Evolutionary conservation across 1,140 invertebrate genomes (phyloP).

Genomic region (Zaprionus taronus): DNA sequence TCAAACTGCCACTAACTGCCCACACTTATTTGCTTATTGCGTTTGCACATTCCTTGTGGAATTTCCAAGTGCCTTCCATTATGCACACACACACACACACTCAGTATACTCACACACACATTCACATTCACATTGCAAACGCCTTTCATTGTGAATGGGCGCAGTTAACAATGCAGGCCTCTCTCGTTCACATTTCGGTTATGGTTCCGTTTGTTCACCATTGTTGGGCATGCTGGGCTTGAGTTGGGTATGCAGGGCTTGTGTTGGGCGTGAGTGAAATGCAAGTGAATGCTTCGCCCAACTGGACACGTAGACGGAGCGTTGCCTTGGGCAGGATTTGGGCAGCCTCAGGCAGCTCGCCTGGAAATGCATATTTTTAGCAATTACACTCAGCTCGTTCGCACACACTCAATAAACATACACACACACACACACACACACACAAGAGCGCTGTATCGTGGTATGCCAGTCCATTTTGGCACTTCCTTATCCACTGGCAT

Average conservation of each 20-base stretch:
- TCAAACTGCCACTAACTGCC: neutral
- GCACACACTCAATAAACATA: neutral
- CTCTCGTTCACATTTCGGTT: slow-evolving; percentile 14
- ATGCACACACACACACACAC: neutral
- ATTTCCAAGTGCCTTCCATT: slow-evolving; percentile 5
- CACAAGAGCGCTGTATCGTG: neutral
- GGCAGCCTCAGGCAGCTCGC: neutral
- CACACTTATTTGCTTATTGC: slow-evolving; percentile 5
- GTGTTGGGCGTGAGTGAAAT: neutral
- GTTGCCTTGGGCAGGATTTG: neutral
- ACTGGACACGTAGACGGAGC: neutral
- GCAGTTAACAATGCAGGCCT: slow-evolving; percentile 22
- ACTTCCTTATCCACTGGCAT: slow-evolving; percentile 21
- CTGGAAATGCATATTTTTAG: slow-evolving; percentile 36
- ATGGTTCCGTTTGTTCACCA: slow-evolving; percentile 25
- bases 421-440: slow-evolving; percentile 2
- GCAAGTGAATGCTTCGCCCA: neutral
- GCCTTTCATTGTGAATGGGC: slow-evolving; percentile 8
- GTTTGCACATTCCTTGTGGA: slow-evolving; percentile 8
- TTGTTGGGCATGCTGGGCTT: neutral
- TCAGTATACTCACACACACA: neutral
- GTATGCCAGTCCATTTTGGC: slow-evolving; percentile 8
- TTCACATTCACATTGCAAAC: slow-evolving; percentile 1
- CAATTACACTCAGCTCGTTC: slow-evolving; percentile 23
- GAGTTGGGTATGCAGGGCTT: neutral